Percentiles rank a stretch among this genome's conserved stretches.
These are phyloP conservation scores for Ovibos moschatus DNA, from an alignment of 2,113 vertebrate genomes.

Conservation along the genomic window DNA sequence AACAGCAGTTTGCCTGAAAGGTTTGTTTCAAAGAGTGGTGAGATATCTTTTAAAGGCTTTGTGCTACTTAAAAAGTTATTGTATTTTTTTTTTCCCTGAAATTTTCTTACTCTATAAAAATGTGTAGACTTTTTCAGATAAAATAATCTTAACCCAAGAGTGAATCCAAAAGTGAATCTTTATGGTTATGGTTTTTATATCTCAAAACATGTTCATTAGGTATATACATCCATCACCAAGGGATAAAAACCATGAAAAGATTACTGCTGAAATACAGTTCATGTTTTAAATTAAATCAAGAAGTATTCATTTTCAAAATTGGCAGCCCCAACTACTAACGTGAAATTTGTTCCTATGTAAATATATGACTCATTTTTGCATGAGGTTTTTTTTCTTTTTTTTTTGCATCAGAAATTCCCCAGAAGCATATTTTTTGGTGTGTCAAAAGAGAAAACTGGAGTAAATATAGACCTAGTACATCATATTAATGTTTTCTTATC, in stretches of 20 bases:
- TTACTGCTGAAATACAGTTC: not conserved
- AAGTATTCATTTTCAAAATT: not conserved
- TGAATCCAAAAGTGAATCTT: not conserved
- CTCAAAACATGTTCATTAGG: rapidly evolving
- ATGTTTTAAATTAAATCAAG: not conserved
- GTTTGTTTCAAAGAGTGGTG: not conserved
- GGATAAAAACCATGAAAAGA: not conserved
- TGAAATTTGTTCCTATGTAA: not conserved
- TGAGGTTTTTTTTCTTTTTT: not conserved
- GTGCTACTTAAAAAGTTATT: not conserved
- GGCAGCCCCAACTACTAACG: not conserved
- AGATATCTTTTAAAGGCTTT: not conserved
- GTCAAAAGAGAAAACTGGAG: not conserved
- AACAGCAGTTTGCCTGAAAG: not conserved
- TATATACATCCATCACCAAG: not conserved
- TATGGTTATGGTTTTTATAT: not conserved
- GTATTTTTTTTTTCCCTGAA: not conserved
- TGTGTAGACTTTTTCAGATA: not conserved
- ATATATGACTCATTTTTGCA: not conserved
- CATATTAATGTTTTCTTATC: not conserved
- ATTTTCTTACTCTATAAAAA: not conserved
- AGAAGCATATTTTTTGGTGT: not conserved
- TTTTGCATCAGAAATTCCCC: not conserved
- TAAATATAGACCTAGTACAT: not conserved
- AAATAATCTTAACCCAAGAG: not conserved